Evolutionary conservation across 2,888 invertebrate species (phyloP).

Genomic region (Ptychoptera contaminata): DNA sequence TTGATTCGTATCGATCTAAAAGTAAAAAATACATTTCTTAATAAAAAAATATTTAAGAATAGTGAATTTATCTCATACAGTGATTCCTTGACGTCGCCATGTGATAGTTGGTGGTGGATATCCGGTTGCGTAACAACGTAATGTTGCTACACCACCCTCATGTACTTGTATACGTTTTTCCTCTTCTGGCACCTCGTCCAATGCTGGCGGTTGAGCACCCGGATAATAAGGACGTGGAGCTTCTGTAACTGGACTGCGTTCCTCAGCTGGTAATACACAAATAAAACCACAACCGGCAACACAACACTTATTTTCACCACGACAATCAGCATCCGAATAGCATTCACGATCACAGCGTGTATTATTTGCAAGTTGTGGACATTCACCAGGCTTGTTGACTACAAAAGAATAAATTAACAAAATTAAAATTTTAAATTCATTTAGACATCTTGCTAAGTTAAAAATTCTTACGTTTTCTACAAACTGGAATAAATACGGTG

Average conservation of each 20-base stretch:
- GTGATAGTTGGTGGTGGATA: constrained; percentile 60
- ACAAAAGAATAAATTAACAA: constrained; percentile 7
- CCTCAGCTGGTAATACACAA: constrained; percentile 42
- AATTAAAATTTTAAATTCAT: neutral
- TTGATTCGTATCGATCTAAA: constrained; percentile 54
- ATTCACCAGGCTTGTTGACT: constrained; percentile 55
- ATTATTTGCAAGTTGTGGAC: constrained; percentile 37
- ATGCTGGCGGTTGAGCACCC: constrained; percentile 28
- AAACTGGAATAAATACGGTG: constrained; percentile 22
- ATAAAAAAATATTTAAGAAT: neutral
- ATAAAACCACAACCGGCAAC: constrained; percentile 56
- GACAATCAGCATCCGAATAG: constrained; percentile 65
- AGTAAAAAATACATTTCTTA: constrained; percentile 4
- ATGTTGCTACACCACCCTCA: constrained; percentile 57
- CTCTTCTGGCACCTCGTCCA: constrained; percentile 34
- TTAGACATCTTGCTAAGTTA: neutral
- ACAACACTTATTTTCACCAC: constrained; percentile 68
- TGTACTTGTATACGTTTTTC: constrained; percentile 46
- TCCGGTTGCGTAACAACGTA: constrained; percentile 61
- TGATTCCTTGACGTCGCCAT: constrained; percentile 57
- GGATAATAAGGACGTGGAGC: constrained; percentile 25
- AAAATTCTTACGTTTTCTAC: constrained; percentile 17
- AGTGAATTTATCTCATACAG: constrained; percentile 43
- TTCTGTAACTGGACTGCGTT: constrained; percentile 28
- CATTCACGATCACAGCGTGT: constrained; percentile 55